Base-by-base conservation (phyloP, 2,888 invertebrate genomes). In the Hermodice carunculata region DNA sequence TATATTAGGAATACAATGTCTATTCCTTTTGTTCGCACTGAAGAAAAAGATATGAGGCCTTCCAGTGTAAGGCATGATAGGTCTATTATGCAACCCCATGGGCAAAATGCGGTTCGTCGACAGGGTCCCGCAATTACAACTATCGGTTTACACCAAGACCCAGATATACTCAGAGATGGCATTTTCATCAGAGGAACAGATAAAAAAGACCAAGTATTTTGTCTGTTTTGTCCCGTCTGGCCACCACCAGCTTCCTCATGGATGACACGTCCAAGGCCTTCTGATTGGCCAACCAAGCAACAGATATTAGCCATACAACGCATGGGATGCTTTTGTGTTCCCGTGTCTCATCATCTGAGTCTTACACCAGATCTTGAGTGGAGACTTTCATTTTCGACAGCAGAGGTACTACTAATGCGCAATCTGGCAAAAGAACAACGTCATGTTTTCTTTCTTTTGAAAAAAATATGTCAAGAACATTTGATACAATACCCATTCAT, bases 361-460 rank as follows among this genome's bases (percentile, higher is more conserved):
- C 56, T 61, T 1, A 65, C 68, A 6, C 61, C 71, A 11, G 74
- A 77, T 26, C 63, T 73, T 14, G 76, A 77, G 61, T 77, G 77
- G 76, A 68, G 66, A 43, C 65, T 73, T 22, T 75, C 76, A 8
- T 78, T 78, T 62, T 71, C 67, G 26, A 66, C 69, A 31, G 75
- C 76, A 1, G 77, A 78, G 56, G 62, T 70, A 42, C 43, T 61
- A 0, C 63, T 78, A 6, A 66, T 74, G 19, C 66, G 61, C 43
- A 73, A 75, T 8, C 59, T 77, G 14, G 69, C 74, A 0, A 74
- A 75, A 8, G 66, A 68, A 3, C 78, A 78, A 34, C 57, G 77
- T 24, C 74, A 75, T 48, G 70, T 72, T 42, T 78, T 73, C 46
- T 66, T 76, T 6, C 40, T 75, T 24, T 61, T 77, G 19, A 72